Evolutionary conservation across 2,113 vertebrate genomes (phyloP).

Genomic region (Zeus faber): DNA sequence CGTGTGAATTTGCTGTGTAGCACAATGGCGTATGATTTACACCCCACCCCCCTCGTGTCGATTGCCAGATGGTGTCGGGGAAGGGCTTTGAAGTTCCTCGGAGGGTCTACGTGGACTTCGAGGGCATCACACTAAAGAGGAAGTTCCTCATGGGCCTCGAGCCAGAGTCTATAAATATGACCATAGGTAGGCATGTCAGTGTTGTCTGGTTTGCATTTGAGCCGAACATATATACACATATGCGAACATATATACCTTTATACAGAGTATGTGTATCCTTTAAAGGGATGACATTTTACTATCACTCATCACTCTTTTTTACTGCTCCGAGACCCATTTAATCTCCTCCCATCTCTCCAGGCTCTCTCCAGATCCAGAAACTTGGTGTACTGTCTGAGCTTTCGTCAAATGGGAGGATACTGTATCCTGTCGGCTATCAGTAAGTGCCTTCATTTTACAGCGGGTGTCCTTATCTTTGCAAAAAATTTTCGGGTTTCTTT

Average conservation of each 20-base stretch:
- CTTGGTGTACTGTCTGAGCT: constrained; percentile 85
- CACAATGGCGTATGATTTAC: background rate
- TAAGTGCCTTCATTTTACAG: constrained; percentile 61
- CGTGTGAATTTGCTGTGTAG: constrained; percentile 4
- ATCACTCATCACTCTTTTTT: background rate
- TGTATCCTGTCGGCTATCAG: constrained; percentile 90
- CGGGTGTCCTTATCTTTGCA: background rate
- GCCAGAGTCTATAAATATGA: constrained; percentile 84
- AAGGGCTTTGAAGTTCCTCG: constrained; percentile 84
- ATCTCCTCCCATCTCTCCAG: too few relatives aligned
- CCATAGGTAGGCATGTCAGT: constrained; percentile 90
- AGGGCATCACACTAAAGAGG: constrained; percentile 86
- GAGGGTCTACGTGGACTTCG: constrained; percentile 89
- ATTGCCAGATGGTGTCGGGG: constrained; percentile 74
- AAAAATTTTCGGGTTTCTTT: too few relatives aligned
- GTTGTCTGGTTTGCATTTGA: background rate
- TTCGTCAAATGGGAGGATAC: constrained; percentile 81
- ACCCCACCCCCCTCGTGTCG: background rate
- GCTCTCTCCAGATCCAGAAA: constrained; percentile 84
- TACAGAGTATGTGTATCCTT: background rate
- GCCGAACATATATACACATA: too few relatives aligned
- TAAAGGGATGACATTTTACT: background rate
- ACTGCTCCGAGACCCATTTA: too few relatives aligned
- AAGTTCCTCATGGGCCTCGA: constrained; percentile 89
- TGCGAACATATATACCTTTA: too few relatives aligned